Evolutionary conservation across 2,888 invertebrate species (phyloP).

Genomic region (Tenthredo notha): DNA sequence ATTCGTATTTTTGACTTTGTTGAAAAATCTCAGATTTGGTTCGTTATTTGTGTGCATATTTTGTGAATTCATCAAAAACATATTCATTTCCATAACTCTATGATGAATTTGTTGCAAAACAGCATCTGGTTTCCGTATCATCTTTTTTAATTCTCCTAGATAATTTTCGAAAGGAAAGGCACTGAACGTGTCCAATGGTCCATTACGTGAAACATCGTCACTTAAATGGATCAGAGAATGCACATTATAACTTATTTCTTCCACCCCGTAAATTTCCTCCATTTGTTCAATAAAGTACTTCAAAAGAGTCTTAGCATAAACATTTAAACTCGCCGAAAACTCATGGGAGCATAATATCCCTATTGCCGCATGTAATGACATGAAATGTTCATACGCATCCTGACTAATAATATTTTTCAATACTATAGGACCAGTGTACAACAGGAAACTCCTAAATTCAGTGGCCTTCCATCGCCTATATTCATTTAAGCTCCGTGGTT

Average conservation of each 20-base stretch:
- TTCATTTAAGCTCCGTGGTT: conserved; percentile 51
- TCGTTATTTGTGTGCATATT: conserved; percentile 10
- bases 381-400: conserved; percentile 53
- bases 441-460: conserved; percentile 53
- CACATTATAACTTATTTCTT: conserved; percentile 33
- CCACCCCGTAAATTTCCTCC: conserved; percentile 45
- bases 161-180: conserved; percentile 38
- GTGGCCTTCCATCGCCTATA: conserved; percentile 55
- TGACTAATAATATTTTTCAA: conserved; percentile 50
- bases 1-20: conserved; percentile 2
- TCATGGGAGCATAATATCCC: conserved; percentile 48
- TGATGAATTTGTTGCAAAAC: conserved; percentile 37
- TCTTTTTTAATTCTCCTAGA: conserved; percentile 22
- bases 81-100: conserved; percentile 27
- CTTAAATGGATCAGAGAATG: conserved; percentile 23
- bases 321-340: conserved; percentile 30
- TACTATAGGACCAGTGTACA: conserved; percentile 55
- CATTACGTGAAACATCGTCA: conserved; percentile 20
- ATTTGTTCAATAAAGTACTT: conserved; percentile 49
- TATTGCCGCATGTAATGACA: conserved; percentile 56
- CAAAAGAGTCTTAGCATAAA: conserved; percentile 50
- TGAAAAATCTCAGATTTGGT: conserved; percentile 24
- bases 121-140: conserved; percentile 34
- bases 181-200: conserved; percentile 25
- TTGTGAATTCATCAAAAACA: conserved; percentile 8